Conservation (phyloP, 2,888 invertebrate species). For the Plusia festucae region DNA sequence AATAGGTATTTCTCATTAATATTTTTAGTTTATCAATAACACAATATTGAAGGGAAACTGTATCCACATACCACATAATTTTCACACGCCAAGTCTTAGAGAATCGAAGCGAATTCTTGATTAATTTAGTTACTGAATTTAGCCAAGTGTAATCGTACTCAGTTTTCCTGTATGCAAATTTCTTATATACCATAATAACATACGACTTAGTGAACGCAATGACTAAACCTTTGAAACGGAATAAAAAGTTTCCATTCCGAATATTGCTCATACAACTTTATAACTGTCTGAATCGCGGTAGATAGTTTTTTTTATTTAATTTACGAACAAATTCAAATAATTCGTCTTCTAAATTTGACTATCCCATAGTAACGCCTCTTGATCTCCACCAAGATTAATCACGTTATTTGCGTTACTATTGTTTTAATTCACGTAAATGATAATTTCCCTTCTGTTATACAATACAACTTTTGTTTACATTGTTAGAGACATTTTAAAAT, state of each 20-base stretch:
- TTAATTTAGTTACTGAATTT: no score
- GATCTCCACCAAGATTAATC: not conserved
- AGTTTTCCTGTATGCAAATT: no score
- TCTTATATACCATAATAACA: no score
- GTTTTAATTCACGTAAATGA: not conserved
- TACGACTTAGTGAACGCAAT: no score
- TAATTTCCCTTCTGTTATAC: not conserved
- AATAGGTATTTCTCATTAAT: no score
- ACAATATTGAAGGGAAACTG: no score
- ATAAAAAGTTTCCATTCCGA: not conserved
- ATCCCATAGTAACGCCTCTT: not conserved
- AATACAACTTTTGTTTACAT: conserved; percentile 5
- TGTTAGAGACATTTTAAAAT: conserved; percentile 13
- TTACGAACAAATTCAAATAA: not conserved
- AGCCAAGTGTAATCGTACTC: no score
- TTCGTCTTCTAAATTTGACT: not conserved
- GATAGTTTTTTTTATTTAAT: not conserved
- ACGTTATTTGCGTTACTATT: not conserved
- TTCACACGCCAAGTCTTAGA: no score
- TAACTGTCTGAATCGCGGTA: not conserved
- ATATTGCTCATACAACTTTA: not conserved
- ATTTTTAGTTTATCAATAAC: no score
- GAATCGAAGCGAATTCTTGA: no score
- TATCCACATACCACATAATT: no score
- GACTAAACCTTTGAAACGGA: no score